These are phyloP conservation scores for Origma solitaria DNA, from an alignment of 2,113 vertebrate genomes.

Conservation along the genomic window DNA sequence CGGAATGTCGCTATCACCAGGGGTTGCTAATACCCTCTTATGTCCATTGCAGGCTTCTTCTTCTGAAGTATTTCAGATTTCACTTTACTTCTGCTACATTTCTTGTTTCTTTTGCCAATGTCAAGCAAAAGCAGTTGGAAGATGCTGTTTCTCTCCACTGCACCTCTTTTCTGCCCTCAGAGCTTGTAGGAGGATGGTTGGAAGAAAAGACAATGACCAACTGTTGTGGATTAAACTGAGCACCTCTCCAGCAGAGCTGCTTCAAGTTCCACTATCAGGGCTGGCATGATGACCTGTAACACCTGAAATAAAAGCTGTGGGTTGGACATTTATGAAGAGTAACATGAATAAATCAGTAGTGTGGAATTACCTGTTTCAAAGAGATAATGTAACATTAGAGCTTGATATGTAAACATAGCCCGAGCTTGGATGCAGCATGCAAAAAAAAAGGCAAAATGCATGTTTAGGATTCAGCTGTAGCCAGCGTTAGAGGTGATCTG, in stretches of 20 bases:
- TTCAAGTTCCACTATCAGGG: not conserved
- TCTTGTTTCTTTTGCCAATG: not conserved
- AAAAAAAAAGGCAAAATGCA: too few species aligned
- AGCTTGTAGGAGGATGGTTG: rapidly evolving
- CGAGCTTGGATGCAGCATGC: not conserved
- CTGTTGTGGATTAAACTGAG: not conserved
- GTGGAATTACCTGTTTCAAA: not conserved
- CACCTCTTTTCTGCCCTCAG: not conserved
- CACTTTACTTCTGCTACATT: not conserved
- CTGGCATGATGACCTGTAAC: not conserved
- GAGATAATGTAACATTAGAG: not conserved
- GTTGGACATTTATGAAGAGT: not conserved
- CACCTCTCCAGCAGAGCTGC: not conserved
- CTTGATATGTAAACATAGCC: not conserved
- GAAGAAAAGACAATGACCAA: not conserved
- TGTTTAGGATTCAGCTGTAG: not conserved
- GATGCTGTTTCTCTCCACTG: not conserved
- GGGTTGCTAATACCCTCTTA: not conserved
- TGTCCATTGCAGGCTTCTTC: not conserved
- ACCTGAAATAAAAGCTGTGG: not conserved
- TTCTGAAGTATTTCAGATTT: not conserved
- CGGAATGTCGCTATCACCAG: not conserved
- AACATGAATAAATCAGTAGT: not conserved
- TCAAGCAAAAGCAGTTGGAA: not conserved
- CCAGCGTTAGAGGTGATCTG: rapidly evolving